Percentiles rank a stretch among this genome's conserved stretches.
Conservation (phyloP, 2,113 vertebrate species). For the Poeciliopsis occidentalis region DNA sequence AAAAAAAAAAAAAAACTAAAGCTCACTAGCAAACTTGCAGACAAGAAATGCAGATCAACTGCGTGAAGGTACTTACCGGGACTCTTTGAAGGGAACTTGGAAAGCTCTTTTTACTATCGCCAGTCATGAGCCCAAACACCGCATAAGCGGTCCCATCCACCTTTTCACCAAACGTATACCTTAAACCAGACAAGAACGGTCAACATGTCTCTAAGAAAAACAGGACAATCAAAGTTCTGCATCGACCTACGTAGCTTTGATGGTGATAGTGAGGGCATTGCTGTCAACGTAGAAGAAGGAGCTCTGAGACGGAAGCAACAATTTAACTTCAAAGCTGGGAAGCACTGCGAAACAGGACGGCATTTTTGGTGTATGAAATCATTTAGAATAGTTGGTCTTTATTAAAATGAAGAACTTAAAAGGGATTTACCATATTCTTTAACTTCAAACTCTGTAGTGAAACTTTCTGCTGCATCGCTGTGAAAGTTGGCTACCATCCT, state of each 20-base stretch:
- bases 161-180: constrained; percentile 81
- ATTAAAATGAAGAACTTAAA: neutral
- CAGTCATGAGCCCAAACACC: constrained; percentile 80
- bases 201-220: neutral
- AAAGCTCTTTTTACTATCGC: constrained; percentile 69
- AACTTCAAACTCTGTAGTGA: constrained; percentile 71
- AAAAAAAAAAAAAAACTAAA: neutral
- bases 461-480: constrained; percentile 51
- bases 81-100: constrained; percentile 76
- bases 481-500: constrained; percentile 53
- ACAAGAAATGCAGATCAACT: neutral
- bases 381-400: accelerated
- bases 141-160: constrained; percentile 80
- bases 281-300: constrained; percentile 83
- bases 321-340: constrained; percentile 82
- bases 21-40: too few species aligned
- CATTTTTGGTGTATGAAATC: neutral
- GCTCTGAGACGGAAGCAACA: constrained; percentile 42
- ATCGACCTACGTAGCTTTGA: constrained; percentile 61
- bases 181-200: constrained; percentile 34
- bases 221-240: neutral
- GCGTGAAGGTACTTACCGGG: constrained; percentile 54
- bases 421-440: constrained; percentile 73
- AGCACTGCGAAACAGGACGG: constrained; percentile 53
- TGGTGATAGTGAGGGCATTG: constrained; percentile 65